Evolutionary conservation across 2,113 vertebrate genomes (phyloP).

Genomic region (Tympanuchus pallidicinctus): DNA sequence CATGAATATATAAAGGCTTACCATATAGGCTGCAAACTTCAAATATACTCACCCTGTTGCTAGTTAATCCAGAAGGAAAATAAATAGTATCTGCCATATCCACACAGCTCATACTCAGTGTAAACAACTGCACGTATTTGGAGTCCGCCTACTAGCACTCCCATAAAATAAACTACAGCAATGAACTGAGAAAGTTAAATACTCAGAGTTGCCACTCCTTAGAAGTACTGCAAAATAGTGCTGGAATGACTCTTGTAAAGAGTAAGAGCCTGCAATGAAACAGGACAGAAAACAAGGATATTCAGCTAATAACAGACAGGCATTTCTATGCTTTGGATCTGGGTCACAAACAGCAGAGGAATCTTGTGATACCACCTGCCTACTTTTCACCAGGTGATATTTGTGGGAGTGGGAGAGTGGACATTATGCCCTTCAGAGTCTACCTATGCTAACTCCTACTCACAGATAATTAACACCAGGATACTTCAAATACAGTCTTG

Average conservation of each 20-base stretch:
- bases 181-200: background rate
- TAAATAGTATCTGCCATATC: background rate
- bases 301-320: background rate
- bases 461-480: background rate
- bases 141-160: background rate
- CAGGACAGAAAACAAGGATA: background rate
- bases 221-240: background rate
- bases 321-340: background rate
- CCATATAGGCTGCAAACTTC: background rate
- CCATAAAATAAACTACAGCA: background rate
- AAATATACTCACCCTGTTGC: background rate
- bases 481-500: background rate
- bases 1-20: background rate
- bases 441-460: background rate
- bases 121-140: background rate
- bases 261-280: background rate
- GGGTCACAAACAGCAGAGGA: background rate
- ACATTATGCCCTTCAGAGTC: no score
- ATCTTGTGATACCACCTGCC: background rate
- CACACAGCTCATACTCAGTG: rapidly evolving
- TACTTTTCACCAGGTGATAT: background rate
- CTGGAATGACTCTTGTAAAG: background rate
- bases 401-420: background rate
- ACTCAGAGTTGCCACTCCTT: background rate
- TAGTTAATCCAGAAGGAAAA: background rate